Evolutionary conservation across 2,797 vertebrate genomes (phyloP), one percentile per base, ranked within the genome.

Genomic region (Smutsia temminckii): DNA sequence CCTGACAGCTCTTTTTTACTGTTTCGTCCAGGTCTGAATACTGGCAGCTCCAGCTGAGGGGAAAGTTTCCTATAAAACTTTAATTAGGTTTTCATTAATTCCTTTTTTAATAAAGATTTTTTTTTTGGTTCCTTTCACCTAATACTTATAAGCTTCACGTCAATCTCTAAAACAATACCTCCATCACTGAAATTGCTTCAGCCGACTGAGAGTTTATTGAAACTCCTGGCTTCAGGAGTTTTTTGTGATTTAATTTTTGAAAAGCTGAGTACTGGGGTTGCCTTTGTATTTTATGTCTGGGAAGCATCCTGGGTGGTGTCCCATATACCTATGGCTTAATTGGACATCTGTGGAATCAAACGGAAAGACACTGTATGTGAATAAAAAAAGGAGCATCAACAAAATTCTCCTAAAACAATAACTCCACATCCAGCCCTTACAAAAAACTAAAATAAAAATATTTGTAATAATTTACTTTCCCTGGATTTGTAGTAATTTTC

Each of bases 21-120:
- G 0, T 93, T 81, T 34, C 72, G 16, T 83, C 34, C 13, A n/a
- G 32, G 40, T 85, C 72, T 97, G 72, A 25, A 83, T 68, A 27
- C 25, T 92, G 29, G 74, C 25, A 96, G 13, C 72, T 94, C 7
- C 49, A 87, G n/a, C 34, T 63, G 34, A 95, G 20, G 18, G 11
- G 17, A 84, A 96, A 79, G 40, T 78, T 96, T 96, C 32, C 29
- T 89, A 55, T 92, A 93, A 86, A 95, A 92, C 49, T 89, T 93
- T 93, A 95, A 95, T 96, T 95, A 88, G 66, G 81, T 97, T 95
- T 97, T 79, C 81, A 97, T 96, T 97, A 97, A 93, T 93, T 97
- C 37, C 74, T 64, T 81, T 93, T 83, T 71, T 93, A 97, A 92
- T 95, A 96, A 96, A 92, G 84, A 74, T 27, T 88, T 83, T 86